Evolutionary conservation across 2,113 vertebrate species (phyloP).

Genomic region (Orycteropus afer): DNA sequence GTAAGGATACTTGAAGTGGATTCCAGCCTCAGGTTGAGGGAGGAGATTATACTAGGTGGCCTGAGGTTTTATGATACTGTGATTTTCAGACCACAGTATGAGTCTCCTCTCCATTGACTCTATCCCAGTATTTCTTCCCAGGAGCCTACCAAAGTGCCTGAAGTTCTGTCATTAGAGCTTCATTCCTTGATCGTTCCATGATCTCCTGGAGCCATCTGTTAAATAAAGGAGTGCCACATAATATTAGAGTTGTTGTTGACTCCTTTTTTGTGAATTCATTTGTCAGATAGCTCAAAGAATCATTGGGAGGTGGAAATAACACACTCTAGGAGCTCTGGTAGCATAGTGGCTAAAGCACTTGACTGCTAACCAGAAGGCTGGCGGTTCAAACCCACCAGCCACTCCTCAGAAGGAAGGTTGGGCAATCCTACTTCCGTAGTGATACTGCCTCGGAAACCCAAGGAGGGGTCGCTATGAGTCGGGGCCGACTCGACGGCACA

Average conservation of each 20-base stretch:
- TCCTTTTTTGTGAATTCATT: not conserved
- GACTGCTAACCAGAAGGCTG: no score
- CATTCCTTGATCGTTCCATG: not conserved
- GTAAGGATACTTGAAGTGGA: not conserved
- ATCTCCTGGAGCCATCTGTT: not conserved
- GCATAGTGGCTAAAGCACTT: no score
- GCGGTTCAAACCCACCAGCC: no score
- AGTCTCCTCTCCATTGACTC: not conserved
- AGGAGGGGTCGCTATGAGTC: no score
- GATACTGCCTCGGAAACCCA: no score
- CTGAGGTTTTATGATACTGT: not conserved
- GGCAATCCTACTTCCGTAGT: no score
- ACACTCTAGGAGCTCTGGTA: no score
- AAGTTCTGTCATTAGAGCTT: not conserved
- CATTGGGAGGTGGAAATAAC: not conserved
- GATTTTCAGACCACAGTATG: not conserved
- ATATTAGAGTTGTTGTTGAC: fast-evolving
- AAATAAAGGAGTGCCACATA: not conserved
- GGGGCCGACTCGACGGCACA: no score
- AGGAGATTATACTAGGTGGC: not conserved
- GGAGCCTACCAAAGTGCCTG: not conserved
- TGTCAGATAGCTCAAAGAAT: not conserved
- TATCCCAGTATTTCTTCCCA: not conserved
- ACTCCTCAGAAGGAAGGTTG: no score
- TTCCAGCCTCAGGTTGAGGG: not conserved